A percentile compares a stretch with the other conserved stretches of the same genome.
Evolutionary conservation across 2,113 vertebrate genomes (phyloP).

Genomic region (Nannospalax galili): DNA sequence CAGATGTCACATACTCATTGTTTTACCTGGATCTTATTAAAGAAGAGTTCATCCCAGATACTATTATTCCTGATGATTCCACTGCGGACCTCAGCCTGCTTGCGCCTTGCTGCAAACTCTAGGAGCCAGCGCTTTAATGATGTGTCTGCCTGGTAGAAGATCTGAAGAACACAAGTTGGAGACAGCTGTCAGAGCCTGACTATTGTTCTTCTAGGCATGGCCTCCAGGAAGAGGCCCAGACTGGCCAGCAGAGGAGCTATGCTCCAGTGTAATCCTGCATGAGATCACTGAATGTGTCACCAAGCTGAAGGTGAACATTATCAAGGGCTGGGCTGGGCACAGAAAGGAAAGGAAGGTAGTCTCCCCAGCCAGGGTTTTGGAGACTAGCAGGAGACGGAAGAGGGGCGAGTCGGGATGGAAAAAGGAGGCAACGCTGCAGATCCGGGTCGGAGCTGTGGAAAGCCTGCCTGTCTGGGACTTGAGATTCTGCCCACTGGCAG

Average conservation of each 20-base stretch:
- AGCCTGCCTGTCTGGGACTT: background rate
- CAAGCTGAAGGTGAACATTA: background rate
- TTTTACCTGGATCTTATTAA: constrained; percentile 90
- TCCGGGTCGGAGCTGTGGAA: background rate
- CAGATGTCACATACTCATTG: background rate
- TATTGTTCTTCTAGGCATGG: background rate
- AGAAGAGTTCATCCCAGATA: constrained; percentile 90
- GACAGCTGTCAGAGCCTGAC: background rate
- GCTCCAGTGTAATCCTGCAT: background rate
- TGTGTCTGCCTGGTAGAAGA: constrained; percentile 90
- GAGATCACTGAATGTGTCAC: background rate
- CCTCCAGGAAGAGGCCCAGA: background rate
- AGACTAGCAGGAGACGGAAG: background rate
- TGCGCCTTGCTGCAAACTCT: constrained; percentile 88
- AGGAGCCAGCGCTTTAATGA: constrained; percentile 89
- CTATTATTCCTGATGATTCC: constrained; percentile 90
- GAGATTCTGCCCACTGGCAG: background rate
- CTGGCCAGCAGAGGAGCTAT: background rate
- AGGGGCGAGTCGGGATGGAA: background rate
- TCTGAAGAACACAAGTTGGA: constrained; percentile 75
- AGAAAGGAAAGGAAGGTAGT: background rate
- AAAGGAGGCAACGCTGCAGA: background rate
- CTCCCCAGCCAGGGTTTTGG: background rate
- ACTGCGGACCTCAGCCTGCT: constrained; percentile 88
- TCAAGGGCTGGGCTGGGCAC: no score